Percentiles rank a stretch among this genome's conserved stretches.
phyloP scores from a whole-genome alignment of 2,113 vertebrate species.

The Lates calcarifer region DNA sequence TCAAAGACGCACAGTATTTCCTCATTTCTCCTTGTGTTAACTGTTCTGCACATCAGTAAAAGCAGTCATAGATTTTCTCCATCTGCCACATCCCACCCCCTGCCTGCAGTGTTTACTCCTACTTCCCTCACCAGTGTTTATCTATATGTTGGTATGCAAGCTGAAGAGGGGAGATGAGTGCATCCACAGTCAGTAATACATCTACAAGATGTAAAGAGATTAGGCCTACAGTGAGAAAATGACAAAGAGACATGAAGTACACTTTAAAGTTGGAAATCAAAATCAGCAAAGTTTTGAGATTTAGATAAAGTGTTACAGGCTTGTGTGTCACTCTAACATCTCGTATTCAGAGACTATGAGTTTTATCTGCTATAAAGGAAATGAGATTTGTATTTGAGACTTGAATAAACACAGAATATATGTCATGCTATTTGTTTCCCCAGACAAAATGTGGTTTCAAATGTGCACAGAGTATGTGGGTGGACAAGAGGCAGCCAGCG shows the following conservation, averaged over 20 bases:
- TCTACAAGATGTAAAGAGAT: slow-evolving; percentile 30
- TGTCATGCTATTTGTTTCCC: not conserved
- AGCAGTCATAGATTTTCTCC: not conserved
- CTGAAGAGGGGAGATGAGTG: slow-evolving; percentile 11
- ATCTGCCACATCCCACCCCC: slow-evolving; percentile 43
- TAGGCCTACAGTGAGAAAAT: not conserved
- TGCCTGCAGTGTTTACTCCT: slow-evolving; percentile 44
- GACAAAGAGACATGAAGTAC: not conserved
- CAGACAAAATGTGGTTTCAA: not conserved
- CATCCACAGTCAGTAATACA: not conserved
- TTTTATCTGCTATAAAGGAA: slow-evolving; percentile 17
- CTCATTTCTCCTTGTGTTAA: not conserved
- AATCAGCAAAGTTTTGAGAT: not conserved
- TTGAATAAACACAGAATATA: slow-evolving; percentile 28
- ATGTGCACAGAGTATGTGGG: slow-evolving; percentile 36
- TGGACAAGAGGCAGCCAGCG: slow-evolving; percentile 24
- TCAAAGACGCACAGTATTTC: not conserved
- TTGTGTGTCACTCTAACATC: too few species aligned
- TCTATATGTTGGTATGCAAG: slow-evolving; percentile 56
- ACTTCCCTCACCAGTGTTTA: slow-evolving; percentile 50
- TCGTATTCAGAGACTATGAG: too few species aligned
- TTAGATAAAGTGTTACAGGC: not conserved
- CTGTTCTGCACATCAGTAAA: slow-evolving; percentile 3
- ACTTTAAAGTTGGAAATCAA: too few species aligned
- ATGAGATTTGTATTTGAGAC: slow-evolving; percentile 26